A percentile compares a stretch with the other conserved stretches of the same genome.
These are phyloP conservation scores for Operophtera brumata DNA, from an alignment of 2,888 invertebrate species.

Conservation along the genomic window DNA sequence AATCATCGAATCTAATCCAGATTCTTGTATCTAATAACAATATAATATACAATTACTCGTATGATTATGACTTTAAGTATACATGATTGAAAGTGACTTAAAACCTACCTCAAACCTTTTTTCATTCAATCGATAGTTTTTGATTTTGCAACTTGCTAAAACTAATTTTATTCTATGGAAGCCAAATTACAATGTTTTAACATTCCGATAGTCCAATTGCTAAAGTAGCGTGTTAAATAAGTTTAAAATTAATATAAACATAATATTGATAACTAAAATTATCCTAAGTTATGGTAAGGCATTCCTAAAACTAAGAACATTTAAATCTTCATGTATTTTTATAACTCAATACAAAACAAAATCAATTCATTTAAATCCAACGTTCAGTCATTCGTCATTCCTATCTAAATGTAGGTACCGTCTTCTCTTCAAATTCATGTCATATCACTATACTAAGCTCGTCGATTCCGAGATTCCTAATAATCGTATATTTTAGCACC, in stretches of 20 bases:
- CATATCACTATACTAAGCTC: constrained; percentile 30
- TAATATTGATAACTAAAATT: constrained; percentile 22
- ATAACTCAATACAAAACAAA: constrained; percentile 16
- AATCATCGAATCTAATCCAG: constrained; percentile 66
- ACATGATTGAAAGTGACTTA: constrained; percentile 46
- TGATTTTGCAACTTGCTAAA: constrained; percentile 12
- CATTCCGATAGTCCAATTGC: constrained; percentile 53
- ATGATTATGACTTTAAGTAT: constrained; percentile 45
- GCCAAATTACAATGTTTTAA: constrained; percentile 55
- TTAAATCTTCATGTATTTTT: constrained; percentile 19
- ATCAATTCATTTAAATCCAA: constrained; percentile 17
- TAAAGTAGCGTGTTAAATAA: constrained; percentile 60
- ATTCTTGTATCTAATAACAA: constrained; percentile 71
- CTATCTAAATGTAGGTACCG: constrained; percentile 11
- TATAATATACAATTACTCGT: constrained; percentile 65
- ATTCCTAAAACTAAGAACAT: constrained; percentile 19
- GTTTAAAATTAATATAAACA: constrained; percentile 51
- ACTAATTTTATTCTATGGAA: constrained; percentile 44
- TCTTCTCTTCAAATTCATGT: constrained; percentile 14
- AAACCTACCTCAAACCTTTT: background rate
- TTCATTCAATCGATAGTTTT: constrained; percentile 9
- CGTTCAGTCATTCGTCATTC: constrained; percentile 26
- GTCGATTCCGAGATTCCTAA: constrained; percentile 26
- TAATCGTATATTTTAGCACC: constrained; percentile 42
- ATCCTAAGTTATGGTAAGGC: constrained; percentile 33